Evolutionary conservation across 2,113 vertebrate genomes (phyloP), one percentile per base, ranked within the genome.

Genomic region (Zosterops borbonicus): DNA sequence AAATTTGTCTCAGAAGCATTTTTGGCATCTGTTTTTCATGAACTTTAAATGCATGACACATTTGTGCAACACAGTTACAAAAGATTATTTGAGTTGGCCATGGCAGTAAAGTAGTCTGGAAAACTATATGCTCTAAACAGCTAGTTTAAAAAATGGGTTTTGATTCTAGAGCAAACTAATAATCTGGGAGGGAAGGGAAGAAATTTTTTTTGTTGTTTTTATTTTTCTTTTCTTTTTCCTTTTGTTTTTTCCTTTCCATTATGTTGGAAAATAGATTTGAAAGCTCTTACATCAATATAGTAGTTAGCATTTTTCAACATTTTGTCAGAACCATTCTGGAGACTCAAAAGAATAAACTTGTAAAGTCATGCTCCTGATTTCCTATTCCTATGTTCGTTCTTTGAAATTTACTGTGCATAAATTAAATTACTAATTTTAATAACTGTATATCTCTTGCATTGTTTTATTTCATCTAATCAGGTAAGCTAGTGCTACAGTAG

Each of bases 151-250:
- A 10, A 12, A 24, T 60, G 9, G 1, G 2, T 0, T 62, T 87
- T 46, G 5, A 75, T 71, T 64, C 25, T 44, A 31, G 3, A 64
- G 9, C 1, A 60, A 69, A 31, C 5, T 58, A 15, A 60, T 65
- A 27, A 50, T 68, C 19, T 7, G 2, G 5, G 5, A 4, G 6
- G 4, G 1, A 3, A 5, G 4, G 18, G 5, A 6, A 52, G 2
- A 68, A 60, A n/a, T 41, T 46, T 74, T 2, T 29, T 6, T 24
- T 1, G 39, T 39, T 39, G 39, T 1, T n/a, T 29, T 8, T 24
- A 6, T 6, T 44, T 3, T 13, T 7, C 18, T n/a, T 29, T 8
- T 24, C 11, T 6, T 44, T 3, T 13, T 7, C 18, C 39, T 39
- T 24, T 24, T 12, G 16, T 19, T 18, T 22, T 21, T 12, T 4